Conservation (phyloP, 1,140 invertebrate species). For the Neotoxoptera formosana region DNA sequence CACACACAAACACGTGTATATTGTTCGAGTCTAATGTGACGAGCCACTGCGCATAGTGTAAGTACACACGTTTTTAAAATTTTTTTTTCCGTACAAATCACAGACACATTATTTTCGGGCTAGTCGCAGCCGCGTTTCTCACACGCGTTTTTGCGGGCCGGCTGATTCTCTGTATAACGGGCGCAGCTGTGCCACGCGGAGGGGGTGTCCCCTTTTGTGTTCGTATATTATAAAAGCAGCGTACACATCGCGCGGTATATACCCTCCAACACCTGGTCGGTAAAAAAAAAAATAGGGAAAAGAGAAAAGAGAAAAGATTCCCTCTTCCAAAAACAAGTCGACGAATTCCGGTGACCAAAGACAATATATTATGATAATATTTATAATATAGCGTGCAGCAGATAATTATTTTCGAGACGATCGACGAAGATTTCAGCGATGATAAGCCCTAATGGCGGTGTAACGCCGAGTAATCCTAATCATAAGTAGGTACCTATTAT, state of each 20-base stretch:
- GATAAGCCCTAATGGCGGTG: too few relatives aligned
- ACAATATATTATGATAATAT: background rate
- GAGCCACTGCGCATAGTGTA: background rate
- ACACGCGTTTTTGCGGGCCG: background rate
- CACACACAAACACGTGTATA: background rate
- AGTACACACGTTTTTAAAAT: background rate
- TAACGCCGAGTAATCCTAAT: too few relatives aligned
- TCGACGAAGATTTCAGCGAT: background rate
- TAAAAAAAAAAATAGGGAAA: background rate
- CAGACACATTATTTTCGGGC: background rate
- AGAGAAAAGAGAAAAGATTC: background rate
- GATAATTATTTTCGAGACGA: background rate
- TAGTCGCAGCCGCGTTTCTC: background rate
- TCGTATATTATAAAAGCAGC: background rate
- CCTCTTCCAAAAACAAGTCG: background rate
- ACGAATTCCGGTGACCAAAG: background rate
- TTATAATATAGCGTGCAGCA: background rate
- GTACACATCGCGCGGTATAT: background rate
- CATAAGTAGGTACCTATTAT: too few relatives aligned
- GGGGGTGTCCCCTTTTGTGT: background rate
- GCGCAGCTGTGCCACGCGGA: slow-evolving; percentile 10
- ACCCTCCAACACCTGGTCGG: slow-evolving; percentile 12
- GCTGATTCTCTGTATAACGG: background rate
- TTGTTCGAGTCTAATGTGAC: background rate
- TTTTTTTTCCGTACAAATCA: background rate